Evolutionary conservation across 2,797 vertebrate species (phyloP), one percentile per base, ranked within the genome.

Genomic region (Megalops cyprinoides): DNA sequence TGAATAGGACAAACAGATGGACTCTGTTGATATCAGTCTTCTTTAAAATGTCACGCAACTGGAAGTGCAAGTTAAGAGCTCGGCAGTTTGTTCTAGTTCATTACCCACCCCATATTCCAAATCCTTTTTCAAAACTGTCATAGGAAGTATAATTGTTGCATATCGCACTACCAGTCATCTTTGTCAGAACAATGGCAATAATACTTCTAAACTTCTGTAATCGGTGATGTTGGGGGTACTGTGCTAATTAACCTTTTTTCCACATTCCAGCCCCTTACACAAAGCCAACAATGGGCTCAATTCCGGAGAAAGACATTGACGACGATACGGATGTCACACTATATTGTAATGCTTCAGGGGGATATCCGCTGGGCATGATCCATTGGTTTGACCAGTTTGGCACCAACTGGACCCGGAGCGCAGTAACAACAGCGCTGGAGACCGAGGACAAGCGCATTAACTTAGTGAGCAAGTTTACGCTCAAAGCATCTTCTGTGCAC

Each of bases 321-420:
- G 0, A 0, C 0, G 12, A 76, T 0, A 0, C 0, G 34, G 4
- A 5, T 0, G 71, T 42, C 1, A 42, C 25, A 0, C 53, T 95
- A 77, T 42, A 7, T 1, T 95, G 94, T 60, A 18, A 28, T 0
- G 51, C 92, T 4, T 9, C 0, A 0, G 89, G 82, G 0, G 93
- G 94, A 31, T 92, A 88, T 81, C 94, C 92, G 23, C 0, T 74
- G 75, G 93, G 92, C 1, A 0, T 10, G 9, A 46, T 95, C 65
- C 76, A 6, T 23, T 95, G 94, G 94, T 90, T 89, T 53, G 89
- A 55, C 9, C 10, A 9, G 0, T 0, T 23, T 0, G 0, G 12
- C 0, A 0, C 0, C 0, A 81, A 91, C 0, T 87, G 83, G 90
- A 89, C 83, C 0, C 0, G 0, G 0, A 88, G 71, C 0, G 0